Base-by-base conservation (phyloP, 2,888 invertebrate genomes). In the Deroplatys truncata region DNA sequence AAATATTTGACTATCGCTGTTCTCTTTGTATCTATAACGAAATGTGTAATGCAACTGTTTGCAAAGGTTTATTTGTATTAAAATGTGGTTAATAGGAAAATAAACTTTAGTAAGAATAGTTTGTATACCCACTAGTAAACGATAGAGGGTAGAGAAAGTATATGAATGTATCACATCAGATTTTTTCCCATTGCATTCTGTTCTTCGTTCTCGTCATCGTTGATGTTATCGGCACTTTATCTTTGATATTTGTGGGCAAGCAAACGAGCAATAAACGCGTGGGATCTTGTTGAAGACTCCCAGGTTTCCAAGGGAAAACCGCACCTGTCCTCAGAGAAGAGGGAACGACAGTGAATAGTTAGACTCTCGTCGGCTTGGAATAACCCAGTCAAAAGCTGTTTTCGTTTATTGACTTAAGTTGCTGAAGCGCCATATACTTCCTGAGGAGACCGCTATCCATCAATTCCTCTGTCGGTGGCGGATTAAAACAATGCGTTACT, bases 371-470 rank as follows among this genome's bases (percentile, higher is more conserved):
- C 86, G 86, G 86, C 86, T 28, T 20, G 13, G n/a, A 28, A 72
- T n/a, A 31, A 82, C 49, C 25, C 10, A 28, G 72, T 89, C 85
- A 89, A 89, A 85, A 72, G 89, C 89, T 89, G 89, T 85, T 85
- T 85, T 88, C 85, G 15, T 85, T 10, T 89, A 85, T 89, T 89
- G 89, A 89, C 89, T 89, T 29, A 35, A 85, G 56, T 25, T 72
- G 56, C 25, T 72, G 20, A 72, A 72, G 56, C 56, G 25, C 56
- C 56, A 72, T 72, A 72, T 72, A 72, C 56, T 20, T 72, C 20
- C 25, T 15, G 25, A 72, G 7, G 20, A 72, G 25, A 20, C 56
- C 56, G 4, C 56, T 72, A 72, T 72, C 56, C 56, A 72, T 72
- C 56, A 72, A 72, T 72, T 72, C 56, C 56, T 72, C 25, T 4